Conservation (phyloP, 2,888 invertebrate genomes). For the Galeruca laticollis region DNA sequence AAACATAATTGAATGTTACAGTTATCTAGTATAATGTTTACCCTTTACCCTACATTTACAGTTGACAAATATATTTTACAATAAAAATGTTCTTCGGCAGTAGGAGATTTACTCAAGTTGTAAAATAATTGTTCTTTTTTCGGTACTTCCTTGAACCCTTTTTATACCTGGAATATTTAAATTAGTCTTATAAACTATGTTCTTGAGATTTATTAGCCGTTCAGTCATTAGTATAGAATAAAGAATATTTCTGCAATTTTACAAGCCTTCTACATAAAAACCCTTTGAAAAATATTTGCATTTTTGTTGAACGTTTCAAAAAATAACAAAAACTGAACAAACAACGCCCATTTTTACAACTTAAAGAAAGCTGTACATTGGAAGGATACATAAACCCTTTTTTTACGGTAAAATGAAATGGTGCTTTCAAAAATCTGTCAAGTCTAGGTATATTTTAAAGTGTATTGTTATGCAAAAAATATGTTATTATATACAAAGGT, state of each 20-base stretch:
- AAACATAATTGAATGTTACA: too few relatives aligned
- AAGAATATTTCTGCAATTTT: slow-evolving; percentile 34
- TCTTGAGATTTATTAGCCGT: slow-evolving; percentile 22
- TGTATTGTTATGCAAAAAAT: slow-evolving; percentile 36
- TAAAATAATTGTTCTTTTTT: not conserved
- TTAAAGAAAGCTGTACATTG: slow-evolving; percentile 34
- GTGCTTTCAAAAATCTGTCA: slow-evolving; percentile 42
- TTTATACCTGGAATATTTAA: slow-evolving; percentile 32
- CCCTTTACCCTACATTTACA: too few relatives aligned
- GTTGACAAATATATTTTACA: too few relatives aligned
- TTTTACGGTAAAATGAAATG: slow-evolving; percentile 42
- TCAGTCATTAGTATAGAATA: slow-evolving; percentile 13
- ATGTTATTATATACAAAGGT: too few relatives aligned
- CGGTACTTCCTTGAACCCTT: slow-evolving; percentile 22
- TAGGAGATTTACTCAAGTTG: too few relatives aligned
- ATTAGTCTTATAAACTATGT: slow-evolving; percentile 23
- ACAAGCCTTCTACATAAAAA: slow-evolving; percentile 35
- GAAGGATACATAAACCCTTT: slow-evolving; percentile 37
- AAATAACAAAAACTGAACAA: slow-evolving; percentile 28
- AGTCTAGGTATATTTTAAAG: slow-evolving; percentile 16
- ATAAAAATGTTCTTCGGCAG: too few relatives aligned
- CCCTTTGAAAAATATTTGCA: slow-evolving; percentile 38
- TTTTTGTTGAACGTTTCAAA: slow-evolving; percentile 23
- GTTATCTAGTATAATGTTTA: too few relatives aligned
- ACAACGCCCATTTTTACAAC: slow-evolving; percentile 18